Conservation (phyloP, 1,140 invertebrate species). For the Papilio polyxenes region DNA sequence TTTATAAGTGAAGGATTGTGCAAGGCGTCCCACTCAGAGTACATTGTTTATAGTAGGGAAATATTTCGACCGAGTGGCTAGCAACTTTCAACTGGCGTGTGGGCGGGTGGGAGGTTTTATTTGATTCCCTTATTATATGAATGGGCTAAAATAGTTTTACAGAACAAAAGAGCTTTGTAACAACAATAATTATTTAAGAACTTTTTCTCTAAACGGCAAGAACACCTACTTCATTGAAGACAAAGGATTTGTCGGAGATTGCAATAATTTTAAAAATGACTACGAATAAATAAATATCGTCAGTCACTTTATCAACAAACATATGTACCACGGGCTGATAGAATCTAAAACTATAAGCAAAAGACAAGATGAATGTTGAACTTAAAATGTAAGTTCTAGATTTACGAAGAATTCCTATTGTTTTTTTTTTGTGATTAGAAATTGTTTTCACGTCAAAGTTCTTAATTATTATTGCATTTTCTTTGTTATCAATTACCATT, state of each 20-base stretch:
- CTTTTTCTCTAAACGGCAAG: not conserved
- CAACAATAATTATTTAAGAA: not conserved
- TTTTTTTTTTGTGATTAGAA: too few species aligned
- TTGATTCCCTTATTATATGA: slow-evolving; percentile 12
- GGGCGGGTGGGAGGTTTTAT: not conserved
- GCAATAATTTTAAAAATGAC: too few species aligned
- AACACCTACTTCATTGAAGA: not conserved
- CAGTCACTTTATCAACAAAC: too few species aligned
- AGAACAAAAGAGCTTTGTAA: not conserved
- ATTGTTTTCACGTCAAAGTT: not conserved
- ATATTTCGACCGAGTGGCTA: slow-evolving; percentile 13
- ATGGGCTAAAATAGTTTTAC: slow-evolving; percentile 1
- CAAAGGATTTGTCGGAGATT: not conserved
- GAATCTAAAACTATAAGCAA: too few species aligned
- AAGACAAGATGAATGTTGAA: too few species aligned
- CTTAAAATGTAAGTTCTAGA: too few species aligned
- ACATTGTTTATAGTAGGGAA: slow-evolving; percentile 8
- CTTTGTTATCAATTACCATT: not conserved
- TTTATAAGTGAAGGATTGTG: slow-evolving; percentile 18
- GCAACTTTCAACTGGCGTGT: slow-evolving; percentile 15
- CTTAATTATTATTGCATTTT: not conserved
- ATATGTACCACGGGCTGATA: too few species aligned
- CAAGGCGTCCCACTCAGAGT: not conserved
- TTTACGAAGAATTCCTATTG: too few species aligned
- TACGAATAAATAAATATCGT: too few species aligned